Evolutionary conservation across 2,797 vertebrate species (phyloP).

Genomic region (Siniperca scherzeri): DNA sequence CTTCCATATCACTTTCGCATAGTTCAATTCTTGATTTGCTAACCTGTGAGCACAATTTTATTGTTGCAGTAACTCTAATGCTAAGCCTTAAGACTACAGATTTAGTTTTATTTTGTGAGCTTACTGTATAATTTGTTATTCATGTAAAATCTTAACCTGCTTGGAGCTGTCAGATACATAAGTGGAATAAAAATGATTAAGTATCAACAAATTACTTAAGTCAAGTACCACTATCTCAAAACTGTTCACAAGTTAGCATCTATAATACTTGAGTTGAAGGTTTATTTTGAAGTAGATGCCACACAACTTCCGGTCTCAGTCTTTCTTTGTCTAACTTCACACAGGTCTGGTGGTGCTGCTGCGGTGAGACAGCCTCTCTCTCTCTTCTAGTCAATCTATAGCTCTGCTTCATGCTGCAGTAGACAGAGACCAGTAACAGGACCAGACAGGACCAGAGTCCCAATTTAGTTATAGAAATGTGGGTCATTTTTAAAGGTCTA

Average conservation of each 20-base stretch:
- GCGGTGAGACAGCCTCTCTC: background rate
- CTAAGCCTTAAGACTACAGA: background rate
- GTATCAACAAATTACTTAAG: background rate
- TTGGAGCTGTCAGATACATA: background rate
- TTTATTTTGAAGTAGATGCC: constrained; percentile 40
- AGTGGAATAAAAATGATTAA: background rate
- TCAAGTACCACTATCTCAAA: background rate
- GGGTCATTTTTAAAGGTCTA: background rate
- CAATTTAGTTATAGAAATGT: too few relatives aligned
- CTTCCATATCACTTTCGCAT: too few relatives aligned
- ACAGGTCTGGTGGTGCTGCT: constrained; percentile 15
- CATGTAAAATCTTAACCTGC: background rate
- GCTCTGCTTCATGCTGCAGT: constrained; percentile 34
- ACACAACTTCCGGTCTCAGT: background rate
- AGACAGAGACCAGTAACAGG: background rate
- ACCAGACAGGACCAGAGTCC: background rate
- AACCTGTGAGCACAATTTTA: too few relatives aligned
- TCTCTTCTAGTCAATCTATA: background rate
- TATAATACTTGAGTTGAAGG: too few relatives aligned
- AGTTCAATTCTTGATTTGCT: too few relatives aligned
- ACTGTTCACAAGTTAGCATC: background rate
- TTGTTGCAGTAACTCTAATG: too few relatives aligned
- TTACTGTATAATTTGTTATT: background rate
- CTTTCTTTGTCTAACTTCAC: background rate
- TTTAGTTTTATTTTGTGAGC: background rate